Evolutionary conservation across 2,888 invertebrate species (phyloP), one percentile per base, ranked within the genome.

Genomic region (Bombylius major): DNA sequence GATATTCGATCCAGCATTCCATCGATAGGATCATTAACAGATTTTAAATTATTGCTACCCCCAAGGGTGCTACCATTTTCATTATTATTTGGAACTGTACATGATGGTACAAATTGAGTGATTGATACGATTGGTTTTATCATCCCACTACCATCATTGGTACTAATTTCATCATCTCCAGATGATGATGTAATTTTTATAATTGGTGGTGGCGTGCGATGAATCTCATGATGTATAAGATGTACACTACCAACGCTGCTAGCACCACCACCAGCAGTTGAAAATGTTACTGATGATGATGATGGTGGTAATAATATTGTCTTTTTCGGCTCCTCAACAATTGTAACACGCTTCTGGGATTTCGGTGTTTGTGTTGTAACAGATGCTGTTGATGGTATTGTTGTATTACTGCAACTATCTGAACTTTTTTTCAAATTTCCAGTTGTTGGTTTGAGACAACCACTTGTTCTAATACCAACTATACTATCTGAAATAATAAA

Each of bases 1-100:
- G 87, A 84, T 66, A 90, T 90, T 68, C 87, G 82, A 74, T 87
- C 84, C 52, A 89, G 74, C 78, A 89, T 85, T 56, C 82, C 83
- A 63, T 81, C 81, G 44, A 76, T 74, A 59, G 71, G 71, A 53
- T 62, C 59, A 31, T 55, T 56, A 54, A 23, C 36, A 48, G 47
- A n/a, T 39, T 58, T 44, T 33, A 56, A 23, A 54, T 48, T 56
- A 55, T 49, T 54, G 32, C 9, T 44, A 56, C 13, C 46, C 54
- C 49, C 48, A 33, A 33, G 42, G 31, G 55, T 14, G 33, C 11
- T 11, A 45, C 49, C 45, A 34, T 45, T n/a, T 46, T 11, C 54
- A n/a, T 7, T 36, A 9, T 36, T 36, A 36, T 36, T 36, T 1
- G 8, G 62, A 36, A 63, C 56, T 50, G 36, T 53, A 42, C n/a